phyloP scores from a whole-genome alignment of 2,888 invertebrate species.

The Andrena camellia region DNA sequence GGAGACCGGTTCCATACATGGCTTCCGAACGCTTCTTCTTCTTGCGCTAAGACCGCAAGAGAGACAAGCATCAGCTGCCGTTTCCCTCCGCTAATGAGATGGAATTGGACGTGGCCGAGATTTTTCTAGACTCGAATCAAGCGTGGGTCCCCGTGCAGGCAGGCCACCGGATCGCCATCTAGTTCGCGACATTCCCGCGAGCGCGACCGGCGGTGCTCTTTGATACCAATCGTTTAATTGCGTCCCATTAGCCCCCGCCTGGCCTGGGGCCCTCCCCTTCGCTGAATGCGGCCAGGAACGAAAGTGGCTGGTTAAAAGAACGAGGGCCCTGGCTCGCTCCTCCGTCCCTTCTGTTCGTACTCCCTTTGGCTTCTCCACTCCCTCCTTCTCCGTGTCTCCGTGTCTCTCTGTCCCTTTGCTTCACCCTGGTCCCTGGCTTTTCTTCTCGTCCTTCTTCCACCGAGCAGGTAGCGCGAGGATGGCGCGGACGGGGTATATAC shows the following conservation, averaged over 20 bases:
- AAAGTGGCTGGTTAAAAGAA: conserved; percentile 69
- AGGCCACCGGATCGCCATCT: conserved; percentile 69
- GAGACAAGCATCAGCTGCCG: conserved; percentile 85
- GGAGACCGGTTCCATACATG: conserved; percentile 85
- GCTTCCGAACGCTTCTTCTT: conserved; percentile 84
- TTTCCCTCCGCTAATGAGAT: conserved; percentile 85
- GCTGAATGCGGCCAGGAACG: conserved; percentile 75
- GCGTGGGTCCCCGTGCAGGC: conserved; percentile 37
- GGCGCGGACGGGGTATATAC: conserved; percentile 69
- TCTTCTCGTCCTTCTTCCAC: conserved; percentile 64
- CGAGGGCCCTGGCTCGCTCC: conserved; percentile 48
- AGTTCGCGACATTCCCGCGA: conserved; percentile 84
- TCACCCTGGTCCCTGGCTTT: conserved; percentile 37
- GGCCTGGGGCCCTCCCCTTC: conserved; percentile 73
- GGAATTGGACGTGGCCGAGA: conserved; percentile 85
- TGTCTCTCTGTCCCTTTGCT: conserved; percentile 58
- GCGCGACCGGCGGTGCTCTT: conserved; percentile 83
- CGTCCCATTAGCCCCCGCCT: conserved; percentile 84
- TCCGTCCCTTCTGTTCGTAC: conserved; percentile 51
- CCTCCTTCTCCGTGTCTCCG: conserved; percentile 52
- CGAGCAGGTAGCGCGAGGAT: conserved; percentile 50
- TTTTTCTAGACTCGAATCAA: conserved; percentile 84
- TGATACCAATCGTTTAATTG: conserved; percentile 85
- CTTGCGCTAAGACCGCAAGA: conserved; percentile 82
- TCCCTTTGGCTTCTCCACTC: conserved; percentile 45